phyloP scores from a whole-genome alignment of 2,113 vertebrate species.

The Etheostoma spectabile region DNA sequence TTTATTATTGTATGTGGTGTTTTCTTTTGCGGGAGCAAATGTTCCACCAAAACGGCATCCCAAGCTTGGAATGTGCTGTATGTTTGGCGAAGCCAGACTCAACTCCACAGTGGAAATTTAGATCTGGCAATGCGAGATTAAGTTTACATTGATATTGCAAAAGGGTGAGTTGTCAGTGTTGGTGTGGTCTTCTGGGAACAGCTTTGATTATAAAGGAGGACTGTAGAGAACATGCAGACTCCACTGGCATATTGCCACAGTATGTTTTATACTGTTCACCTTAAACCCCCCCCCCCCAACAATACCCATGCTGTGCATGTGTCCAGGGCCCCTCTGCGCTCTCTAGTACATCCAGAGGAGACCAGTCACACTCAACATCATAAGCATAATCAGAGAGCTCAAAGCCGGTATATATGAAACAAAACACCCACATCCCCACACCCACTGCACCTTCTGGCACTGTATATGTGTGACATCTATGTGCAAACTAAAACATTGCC shows the following conservation, averaged over 20 bases:
- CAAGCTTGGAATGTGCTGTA: too few species aligned
- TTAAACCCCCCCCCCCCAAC: not conserved
- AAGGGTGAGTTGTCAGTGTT: too few species aligned
- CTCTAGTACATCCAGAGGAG: conserved; percentile 69
- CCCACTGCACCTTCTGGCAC: conserved; percentile 76
- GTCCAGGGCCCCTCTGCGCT: conserved; percentile 50
- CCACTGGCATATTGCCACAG: not conserved
- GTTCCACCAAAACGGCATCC: too few species aligned
- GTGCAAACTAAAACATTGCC: conserved; percentile 60
- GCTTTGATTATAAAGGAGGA: not conserved
- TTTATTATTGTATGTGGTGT: too few species aligned
- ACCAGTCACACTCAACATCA: conserved; percentile 78
- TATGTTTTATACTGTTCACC: conserved; percentile 2
- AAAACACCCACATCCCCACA: conserved; percentile 77
- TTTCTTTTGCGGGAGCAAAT: too few species aligned
- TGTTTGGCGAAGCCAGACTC: too few species aligned
- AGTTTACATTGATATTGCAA: too few species aligned
- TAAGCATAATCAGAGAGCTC: conserved; percentile 74
- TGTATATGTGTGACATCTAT: conserved; percentile 68
- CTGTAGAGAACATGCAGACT: not conserved
- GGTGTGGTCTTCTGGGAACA: too few species aligned
- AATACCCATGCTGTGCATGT: conserved; percentile 7
- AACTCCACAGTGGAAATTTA: too few species aligned
- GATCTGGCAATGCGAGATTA: too few species aligned
- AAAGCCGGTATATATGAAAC: conserved; percentile 75